These are phyloP conservation scores for Phocoena sinus DNA, from an alignment of 2,113 vertebrate genomes.

Conservation along the genomic window DNA sequence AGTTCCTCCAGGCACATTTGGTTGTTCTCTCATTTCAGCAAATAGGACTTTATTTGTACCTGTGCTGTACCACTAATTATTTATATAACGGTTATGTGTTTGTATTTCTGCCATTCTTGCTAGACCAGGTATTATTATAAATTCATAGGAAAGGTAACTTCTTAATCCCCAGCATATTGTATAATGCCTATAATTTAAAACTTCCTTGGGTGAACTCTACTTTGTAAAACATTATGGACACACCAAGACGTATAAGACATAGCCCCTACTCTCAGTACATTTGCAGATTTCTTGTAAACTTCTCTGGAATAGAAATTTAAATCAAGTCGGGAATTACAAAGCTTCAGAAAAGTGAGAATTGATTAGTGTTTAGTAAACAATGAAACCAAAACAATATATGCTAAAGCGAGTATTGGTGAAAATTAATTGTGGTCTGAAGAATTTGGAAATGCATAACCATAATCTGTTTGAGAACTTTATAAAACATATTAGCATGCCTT, in stretches of 20 bases:
- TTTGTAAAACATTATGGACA: not conserved
- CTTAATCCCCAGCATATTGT: not conserved
- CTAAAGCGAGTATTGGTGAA: not conserved
- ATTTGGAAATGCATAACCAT: not conserved
- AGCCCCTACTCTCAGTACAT: too few relatives aligned
- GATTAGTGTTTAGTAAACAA: not conserved
- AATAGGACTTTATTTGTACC: not conserved
- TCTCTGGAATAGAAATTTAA: not conserved
- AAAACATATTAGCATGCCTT: not conserved
- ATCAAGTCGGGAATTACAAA: not conserved
- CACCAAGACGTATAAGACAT: accelerated
- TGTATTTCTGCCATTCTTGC: not conserved
- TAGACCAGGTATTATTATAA: not conserved
- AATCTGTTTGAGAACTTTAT: not conserved
- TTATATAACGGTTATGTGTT: not conserved
- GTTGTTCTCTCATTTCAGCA: not conserved
- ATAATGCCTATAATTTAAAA: not conserved
- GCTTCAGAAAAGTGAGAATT: not conserved
- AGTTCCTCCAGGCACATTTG: too few relatives aligned
- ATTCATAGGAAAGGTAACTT: not conserved
- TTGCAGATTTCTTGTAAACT: not conserved
- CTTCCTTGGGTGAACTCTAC: accelerated
- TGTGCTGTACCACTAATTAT: not conserved
- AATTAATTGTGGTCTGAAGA: not conserved
- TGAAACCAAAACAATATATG: not conserved